Conservation (phyloP, 1,140 invertebrate genomes). For the Homarus americanus region DNA sequence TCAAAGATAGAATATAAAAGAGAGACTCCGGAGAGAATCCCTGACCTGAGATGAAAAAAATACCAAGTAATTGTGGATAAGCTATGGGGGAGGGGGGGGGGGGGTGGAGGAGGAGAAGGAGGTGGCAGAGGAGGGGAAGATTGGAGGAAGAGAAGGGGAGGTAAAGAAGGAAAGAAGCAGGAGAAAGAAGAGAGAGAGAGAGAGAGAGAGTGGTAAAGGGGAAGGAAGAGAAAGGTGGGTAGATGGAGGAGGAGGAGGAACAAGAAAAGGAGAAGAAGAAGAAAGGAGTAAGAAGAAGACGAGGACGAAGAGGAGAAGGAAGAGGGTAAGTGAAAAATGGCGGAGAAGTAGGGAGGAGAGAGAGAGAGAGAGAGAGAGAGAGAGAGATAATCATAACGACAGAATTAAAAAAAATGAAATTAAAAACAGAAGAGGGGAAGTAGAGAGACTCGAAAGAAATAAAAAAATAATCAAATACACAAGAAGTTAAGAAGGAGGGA, state of each 20-base stretch:
- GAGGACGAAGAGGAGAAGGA: not conserved
- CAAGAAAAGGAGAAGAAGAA: not conserved
- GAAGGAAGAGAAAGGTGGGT: slow-evolving; percentile 49
- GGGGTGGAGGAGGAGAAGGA: not conserved
- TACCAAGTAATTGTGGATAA: no score
- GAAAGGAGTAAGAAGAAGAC: not conserved
- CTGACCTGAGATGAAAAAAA: not conserved
- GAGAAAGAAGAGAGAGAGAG: slow-evolving; percentile 40
- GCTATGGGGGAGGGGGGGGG: not conserved
- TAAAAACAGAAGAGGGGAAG: no score
- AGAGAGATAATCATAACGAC: no score
- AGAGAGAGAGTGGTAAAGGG: slow-evolving; percentile 64
- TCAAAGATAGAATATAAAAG: no score
- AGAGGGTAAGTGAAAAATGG: not conserved
- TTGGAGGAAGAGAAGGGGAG: not conserved
- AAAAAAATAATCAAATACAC: no score
- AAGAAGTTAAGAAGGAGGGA: no score
- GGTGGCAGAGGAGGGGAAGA: not conserved
- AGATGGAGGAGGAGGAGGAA: slow-evolving; percentile 34
- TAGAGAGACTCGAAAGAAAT: no score
- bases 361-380: slow-evolving; percentile 1
- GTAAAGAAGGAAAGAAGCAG: not conserved
- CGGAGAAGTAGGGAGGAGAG: not conserved
- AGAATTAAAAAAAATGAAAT: no score
- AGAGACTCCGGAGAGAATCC: no score